Base-by-base conservation (phyloP, 2,113 vertebrate genomes). In the Gambusia affinis region DNA sequence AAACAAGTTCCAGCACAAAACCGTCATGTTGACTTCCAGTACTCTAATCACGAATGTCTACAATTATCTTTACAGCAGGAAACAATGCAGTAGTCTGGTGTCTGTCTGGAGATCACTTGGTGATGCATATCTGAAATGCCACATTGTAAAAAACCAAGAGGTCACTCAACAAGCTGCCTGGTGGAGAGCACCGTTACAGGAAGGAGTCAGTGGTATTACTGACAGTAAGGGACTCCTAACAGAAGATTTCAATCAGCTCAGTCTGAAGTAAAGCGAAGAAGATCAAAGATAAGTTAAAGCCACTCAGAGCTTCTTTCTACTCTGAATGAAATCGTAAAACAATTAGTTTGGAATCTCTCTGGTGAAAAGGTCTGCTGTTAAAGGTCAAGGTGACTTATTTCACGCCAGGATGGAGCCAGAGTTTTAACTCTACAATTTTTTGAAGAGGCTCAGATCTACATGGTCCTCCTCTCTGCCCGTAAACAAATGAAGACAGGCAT, bases 11-110 rank as follows among this genome's bases (percentile, higher is more conserved):
- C 57, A 64, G 73, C 79, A 35, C 87, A 64, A 76, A 84, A 85
- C 84, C 47, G 60, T 85, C 51, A 3, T 57, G 22, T 57, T 57
- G 51, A 57, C 51, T 57, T 75, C 82, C 79, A 79, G 84, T 72
- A 78, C 62, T 80, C 82, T 78, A 68, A 67, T 77, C 81, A 78
- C 27, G 4, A 84, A 77, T 81, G 79, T 89, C 78, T 80, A 57
- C 86, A 89, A 92, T 92, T 91, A 89, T 85, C 81, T 93, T 92
- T 89, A 87, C 87, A 81, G 87, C 90, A 92, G 91, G 92, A 93
- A 93, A 87, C 82, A 44, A 66, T 69, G 8, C 67, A 62, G 22
- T 80, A 35, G 62, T 24, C 29, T 42, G 37, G 54, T 54, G 47
- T 81, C 64, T 19, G 14, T 80, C 65, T 78, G 33, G 31, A 82